Evolutionary conservation across 2,888 invertebrate genomes (phyloP).

Genomic region (Euclidia mi): DNA sequence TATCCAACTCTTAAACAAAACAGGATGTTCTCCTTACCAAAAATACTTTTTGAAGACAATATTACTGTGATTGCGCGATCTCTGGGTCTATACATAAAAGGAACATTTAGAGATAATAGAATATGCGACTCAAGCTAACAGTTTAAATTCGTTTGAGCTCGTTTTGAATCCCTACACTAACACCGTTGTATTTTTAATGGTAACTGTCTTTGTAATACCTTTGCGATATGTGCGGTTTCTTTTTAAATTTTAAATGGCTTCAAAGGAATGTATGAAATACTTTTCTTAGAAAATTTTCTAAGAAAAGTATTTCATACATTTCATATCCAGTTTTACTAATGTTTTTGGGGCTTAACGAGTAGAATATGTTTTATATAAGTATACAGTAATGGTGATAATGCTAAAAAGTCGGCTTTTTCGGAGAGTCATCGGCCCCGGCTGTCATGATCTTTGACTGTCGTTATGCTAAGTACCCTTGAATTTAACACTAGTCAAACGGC

Average conservation of each 20-base stretch:
- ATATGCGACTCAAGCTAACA: conserved; percentile 25
- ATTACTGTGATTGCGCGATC: conserved; percentile 11
- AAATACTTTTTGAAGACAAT: conserved; percentile 14
- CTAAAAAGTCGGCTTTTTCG: no score
- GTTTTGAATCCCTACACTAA: conserved; percentile 21
- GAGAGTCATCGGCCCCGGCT: no score
- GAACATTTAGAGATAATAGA: conserved; percentile 38
- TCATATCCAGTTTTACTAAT: no score
- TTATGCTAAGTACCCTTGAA: no score
- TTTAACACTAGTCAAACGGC: no score
- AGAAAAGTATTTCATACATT: no score
- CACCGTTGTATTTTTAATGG: conserved; percentile 30
- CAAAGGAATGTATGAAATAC: no score
- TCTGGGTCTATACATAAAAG: conserved; percentile 29
- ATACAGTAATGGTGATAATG: no score
- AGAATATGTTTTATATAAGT: no score
- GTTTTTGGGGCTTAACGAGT: no score
- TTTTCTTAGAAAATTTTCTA: no score
- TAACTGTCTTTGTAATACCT: conserved; percentile 19
- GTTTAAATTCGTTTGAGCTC: conserved; percentile 46
- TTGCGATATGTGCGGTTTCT: conserved; percentile 4
- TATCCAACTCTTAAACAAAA: neutral
- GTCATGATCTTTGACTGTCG: no score
- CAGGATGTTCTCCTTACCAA: neutral
- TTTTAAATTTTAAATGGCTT: neutral